Evolutionary conservation across 2,888 invertebrate species (phyloP).

Genomic region (Chrysolina haemoptera): DNA sequence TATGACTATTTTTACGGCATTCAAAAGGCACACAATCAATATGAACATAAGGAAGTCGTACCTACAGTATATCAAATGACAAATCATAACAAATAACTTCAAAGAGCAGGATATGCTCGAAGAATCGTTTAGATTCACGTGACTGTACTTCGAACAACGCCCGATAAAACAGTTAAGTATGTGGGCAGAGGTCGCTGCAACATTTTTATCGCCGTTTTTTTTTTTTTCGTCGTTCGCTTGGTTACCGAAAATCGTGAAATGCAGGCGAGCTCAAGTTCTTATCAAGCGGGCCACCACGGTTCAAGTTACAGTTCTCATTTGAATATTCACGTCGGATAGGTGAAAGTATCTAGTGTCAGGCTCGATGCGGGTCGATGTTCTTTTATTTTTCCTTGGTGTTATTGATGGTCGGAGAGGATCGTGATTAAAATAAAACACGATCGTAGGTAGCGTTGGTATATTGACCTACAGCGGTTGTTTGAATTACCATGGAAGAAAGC

Average conservation of each 20-base stretch:
- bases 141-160: not conserved
- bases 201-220: not conserved
- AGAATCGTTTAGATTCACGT: not conserved
- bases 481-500: not conserved
- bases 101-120: not conserved
- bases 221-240: not conserved
- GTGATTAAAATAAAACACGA: not conserved
- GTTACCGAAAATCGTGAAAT: conserved; percentile 1
- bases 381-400: not conserved
- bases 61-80: too few species aligned
- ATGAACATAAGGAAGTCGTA: too few species aligned
- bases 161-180: not conserved
- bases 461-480: not conserved
- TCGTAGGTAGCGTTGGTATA: not conserved
- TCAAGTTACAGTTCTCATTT: not conserved
- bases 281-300: conserved; percentile 1
- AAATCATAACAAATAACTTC: not conserved
- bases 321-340: not conserved
- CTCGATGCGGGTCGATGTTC: not conserved
- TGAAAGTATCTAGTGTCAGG: not conserved
- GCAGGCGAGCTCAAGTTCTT: not conserved
- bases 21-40: too few species aligned
- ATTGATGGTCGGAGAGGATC: not conserved
- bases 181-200: not conserved
- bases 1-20: too few species aligned